phyloP scores from a whole-genome alignment of 1,140 invertebrate genomes.

The Bombus terrestris region DNA sequence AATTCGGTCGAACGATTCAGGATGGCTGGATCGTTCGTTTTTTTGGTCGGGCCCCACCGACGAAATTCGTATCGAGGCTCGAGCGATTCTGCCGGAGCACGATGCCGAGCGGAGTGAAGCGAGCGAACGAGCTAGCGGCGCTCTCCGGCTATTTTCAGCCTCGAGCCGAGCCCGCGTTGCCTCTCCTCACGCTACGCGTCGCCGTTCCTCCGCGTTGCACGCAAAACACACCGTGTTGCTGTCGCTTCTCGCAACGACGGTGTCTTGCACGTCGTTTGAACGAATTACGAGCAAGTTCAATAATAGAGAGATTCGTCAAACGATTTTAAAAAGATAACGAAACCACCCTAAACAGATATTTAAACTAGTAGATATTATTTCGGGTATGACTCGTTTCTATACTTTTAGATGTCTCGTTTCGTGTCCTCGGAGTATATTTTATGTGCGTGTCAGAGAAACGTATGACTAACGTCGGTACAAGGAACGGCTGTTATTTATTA shows the following conservation, averaged over 20 bases:
- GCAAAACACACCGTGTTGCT: not conserved
- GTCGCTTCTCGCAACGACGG: not conserved
- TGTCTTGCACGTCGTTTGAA: not conserved
- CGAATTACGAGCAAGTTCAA: not conserved
- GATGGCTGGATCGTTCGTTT: slow-evolving; percentile 56
- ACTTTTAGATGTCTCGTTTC: not conserved
- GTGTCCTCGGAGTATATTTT: too few relatives aligned
- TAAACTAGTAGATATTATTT: not conserved
- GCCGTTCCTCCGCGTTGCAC: not conserved
- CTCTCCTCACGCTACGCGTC: slow-evolving; percentile 32
- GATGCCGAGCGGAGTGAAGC: slow-evolving; percentile 56
- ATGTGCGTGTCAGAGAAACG: not conserved
- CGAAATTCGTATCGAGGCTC: slow-evolving; percentile 70
- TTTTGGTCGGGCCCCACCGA: slow-evolving; percentile 60
- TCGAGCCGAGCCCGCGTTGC: slow-evolving; percentile 69
- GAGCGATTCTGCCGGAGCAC: slow-evolving; percentile 68
- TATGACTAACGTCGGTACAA: not conserved
- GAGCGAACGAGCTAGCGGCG: slow-evolving; percentile 36
- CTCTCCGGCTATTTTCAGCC: slow-evolving; percentile 75
- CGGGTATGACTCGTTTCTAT: not conserved
- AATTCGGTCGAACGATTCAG: slow-evolving; percentile 32
- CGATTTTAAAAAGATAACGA: not conserved
- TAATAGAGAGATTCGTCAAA: not conserved
- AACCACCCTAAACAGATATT: not conserved
- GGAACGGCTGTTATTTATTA: not conserved